Conservation (phyloP, 2,888 invertebrate species). For the Phyllotreta cruciferae region DNA sequence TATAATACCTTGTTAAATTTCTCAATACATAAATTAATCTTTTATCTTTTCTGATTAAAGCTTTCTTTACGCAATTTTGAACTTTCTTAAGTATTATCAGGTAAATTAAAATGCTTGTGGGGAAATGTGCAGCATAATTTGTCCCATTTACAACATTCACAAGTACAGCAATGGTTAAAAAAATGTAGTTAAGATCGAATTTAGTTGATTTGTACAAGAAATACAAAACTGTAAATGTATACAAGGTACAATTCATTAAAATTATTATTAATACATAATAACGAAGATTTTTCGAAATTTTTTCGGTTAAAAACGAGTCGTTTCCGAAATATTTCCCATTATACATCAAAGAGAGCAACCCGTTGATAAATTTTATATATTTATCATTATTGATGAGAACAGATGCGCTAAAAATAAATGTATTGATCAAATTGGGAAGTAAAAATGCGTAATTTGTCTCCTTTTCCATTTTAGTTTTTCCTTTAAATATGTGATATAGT, state of each 20-base stretch:
- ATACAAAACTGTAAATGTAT: background rate
- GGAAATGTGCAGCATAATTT: background rate
- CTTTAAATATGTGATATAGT: background rate
- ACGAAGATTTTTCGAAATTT: background rate
- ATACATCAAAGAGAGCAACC: constrained; percentile 19
- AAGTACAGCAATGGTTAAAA: background rate
- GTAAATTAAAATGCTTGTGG: background rate
- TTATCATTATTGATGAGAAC: constrained; percentile 3
- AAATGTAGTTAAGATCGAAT: background rate
- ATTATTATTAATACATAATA: background rate
- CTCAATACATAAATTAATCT: constrained; percentile 17
- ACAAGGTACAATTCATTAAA: background rate
- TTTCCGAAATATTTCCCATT: constrained; percentile 26
- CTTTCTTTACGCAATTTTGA: background rate
- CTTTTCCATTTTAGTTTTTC: background rate
- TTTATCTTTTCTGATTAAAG: background rate
- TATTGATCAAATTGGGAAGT: constrained; percentile 8
- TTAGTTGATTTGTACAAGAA: background rate
- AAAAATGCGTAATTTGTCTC: constrained; percentile 5
- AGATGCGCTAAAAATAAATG: background rate
- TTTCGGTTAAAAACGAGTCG: constrained; percentile 19
- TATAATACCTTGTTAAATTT: constrained; percentile 21
- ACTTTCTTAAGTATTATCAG: background rate
- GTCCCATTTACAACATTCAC: background rate
- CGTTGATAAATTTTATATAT: constrained; percentile 21